A percentile compares a stretch with the other conserved stretches of the same genome.
Evolutionary conservation across 2,797 vertebrate species (phyloP).

Genomic region (Percopsis omiscomaycus): DNA sequence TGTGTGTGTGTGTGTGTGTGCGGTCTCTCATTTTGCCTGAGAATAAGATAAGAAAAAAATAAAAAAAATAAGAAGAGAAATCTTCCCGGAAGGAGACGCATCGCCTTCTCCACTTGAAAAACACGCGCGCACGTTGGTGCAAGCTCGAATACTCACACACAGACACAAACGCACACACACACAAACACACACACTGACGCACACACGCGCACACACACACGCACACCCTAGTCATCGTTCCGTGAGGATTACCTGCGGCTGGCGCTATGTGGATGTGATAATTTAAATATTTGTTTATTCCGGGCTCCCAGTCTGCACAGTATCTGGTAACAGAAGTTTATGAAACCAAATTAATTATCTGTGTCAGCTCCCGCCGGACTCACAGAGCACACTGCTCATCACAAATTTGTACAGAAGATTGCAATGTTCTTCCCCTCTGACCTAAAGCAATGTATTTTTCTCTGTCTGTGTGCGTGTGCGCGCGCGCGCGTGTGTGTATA

Average conservation of each 20-base stretch:
- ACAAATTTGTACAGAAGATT: conserved; percentile 63
- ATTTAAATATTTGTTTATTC: conserved; percentile 69
- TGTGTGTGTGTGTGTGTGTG: conserved; percentile 35
- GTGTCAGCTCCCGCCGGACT: conserved; percentile 58
- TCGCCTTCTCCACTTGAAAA: conserved; percentile 21
- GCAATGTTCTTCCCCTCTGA: conserved; percentile 45
- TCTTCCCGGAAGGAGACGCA: conserved; percentile 43
- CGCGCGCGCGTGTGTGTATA: conserved; percentile 7
- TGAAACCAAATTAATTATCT: conserved; percentile 70
- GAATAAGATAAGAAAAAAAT: conserved; percentile 37
- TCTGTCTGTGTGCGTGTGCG: conserved; percentile 22
- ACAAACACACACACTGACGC: neutral
- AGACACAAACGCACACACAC: conserved; percentile 7
- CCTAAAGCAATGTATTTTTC: conserved; percentile 33
- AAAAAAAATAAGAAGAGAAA: neutral
- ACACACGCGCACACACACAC: conserved; percentile 17
- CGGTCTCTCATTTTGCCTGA: conserved; percentile 70
- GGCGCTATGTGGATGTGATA: conserved; percentile 40
- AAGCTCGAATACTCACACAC: neutral
- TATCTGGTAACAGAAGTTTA: conserved; percentile 58
- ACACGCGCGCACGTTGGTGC: conserved; percentile 1
- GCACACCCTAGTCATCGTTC: conserved; percentile 29
- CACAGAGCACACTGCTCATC: conserved; percentile 53
- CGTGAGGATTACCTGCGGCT: conserved; percentile 55
- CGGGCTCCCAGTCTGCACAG: conserved; percentile 32